Base-by-base conservation (phyloP, 2,113 vertebrate genomes). In the Paradisaea rubra region DNA sequence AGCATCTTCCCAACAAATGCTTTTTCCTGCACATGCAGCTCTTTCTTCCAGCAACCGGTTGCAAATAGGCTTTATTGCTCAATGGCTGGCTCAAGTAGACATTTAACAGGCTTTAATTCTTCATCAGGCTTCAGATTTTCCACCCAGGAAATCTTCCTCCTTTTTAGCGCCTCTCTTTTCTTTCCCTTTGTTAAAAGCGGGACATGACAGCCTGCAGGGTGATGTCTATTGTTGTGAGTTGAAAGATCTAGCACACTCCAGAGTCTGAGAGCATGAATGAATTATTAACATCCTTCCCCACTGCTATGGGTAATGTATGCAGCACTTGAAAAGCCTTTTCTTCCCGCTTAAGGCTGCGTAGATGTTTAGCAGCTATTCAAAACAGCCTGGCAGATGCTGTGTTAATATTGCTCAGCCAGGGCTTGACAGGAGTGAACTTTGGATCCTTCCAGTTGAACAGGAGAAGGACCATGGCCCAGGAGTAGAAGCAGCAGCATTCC, bases 201-300 rank as follows among this genome's bases (percentile, higher is more conserved):
- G 66, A 92, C 86, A 91, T 87, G 88, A 95, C 88, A 95, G 94
- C 83, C 89, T 86, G 88, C 64, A 81, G 86, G 88, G 86, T 95
- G 94, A 96, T 69, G 88, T 52, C 94, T 96, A 91, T 96, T 96
- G 94, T 96, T 94, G 39, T 65, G 77, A 96, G 76, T 85, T 95
- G 94, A 97, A 97, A 97, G 94, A 95, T 92, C 93, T 82, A 94
- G 90, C 83, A 93, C 73, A 56, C 82, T 93, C 80, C 13, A 4
- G 80, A 94, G 76, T 94, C 93, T 96, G 80, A 96, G 76, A 96
- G 73, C 77, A 89, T 89, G 94, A 92, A 96, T 97, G 92, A 96
- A 97, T 96, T 95, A 95, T 96, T 97, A 95, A 97, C 93, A 89
- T 33, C 91, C 93, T 92, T 94, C 66, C 94, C 88, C 59, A 93